Evolutionary conservation across 2,113 vertebrate genomes (phyloP).

Genomic region (Theristicus caerulescens): DNA sequence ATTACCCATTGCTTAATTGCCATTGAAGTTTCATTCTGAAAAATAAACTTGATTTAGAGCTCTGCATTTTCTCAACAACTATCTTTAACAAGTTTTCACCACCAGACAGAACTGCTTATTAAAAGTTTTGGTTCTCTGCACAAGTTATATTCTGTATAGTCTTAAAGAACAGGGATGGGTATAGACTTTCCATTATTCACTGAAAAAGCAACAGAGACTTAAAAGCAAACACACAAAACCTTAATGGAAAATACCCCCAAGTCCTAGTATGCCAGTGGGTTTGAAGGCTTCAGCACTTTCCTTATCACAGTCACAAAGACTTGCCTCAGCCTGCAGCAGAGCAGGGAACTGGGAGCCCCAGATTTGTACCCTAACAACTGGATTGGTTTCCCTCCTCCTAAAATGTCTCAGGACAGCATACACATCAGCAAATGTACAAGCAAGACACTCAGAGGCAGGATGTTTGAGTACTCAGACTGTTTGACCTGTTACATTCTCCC

Average conservation of each 20-base stretch:
- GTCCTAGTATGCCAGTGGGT: neutral
- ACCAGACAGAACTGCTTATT: neutral
- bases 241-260: neutral
- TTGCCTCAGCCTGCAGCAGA: neutral
- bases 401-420: neutral
- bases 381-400: neutral
- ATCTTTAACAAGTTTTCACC: neutral
- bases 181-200: neutral
- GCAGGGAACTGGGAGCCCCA: neutral
- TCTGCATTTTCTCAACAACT: neutral
- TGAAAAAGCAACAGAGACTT: neutral
- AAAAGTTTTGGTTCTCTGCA: neutral
- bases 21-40: neutral
- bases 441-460: neutral
- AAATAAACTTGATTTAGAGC: neutral
- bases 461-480: neutral
- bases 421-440: neutral
- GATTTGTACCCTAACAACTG: neutral
- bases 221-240: neutral
- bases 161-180: neutral
- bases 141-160: neutral
- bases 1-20: neutral
- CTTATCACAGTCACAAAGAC: neutral
- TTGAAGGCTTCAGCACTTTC: neutral
- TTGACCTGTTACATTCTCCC: neutral